Percentiles rank a stretch among this genome's conserved stretches.
Evolutionary conservation across 1,140 invertebrate genomes (phyloP).

Genomic region (Aporrectodea caliginosa): DNA sequence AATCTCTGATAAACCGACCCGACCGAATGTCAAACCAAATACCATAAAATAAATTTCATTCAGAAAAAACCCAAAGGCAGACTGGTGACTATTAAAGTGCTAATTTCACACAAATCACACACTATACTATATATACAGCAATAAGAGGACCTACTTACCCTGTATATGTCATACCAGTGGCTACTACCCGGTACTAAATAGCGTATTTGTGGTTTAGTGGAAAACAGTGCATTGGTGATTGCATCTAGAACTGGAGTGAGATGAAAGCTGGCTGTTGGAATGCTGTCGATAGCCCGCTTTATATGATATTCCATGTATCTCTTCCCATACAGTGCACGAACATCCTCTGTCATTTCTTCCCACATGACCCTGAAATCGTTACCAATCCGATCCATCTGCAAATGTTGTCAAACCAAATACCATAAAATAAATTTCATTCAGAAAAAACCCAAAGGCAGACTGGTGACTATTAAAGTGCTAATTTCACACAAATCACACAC

Average conservation of each 20-base stretch:
- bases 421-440: not conserved
- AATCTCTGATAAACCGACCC: not conserved
- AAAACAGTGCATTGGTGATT: constrained; percentile 38
- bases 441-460: not conserved
- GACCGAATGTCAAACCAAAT: not conserved
- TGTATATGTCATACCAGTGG: constrained; percentile 37
- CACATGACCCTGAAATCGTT: constrained; percentile 30
- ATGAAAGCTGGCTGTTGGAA: constrained; percentile 28
- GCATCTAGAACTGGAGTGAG: constrained; percentile 40
- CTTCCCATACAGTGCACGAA: constrained; percentile 38
- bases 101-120: not conserved
- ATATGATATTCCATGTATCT: constrained; percentile 38
- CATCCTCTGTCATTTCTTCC: constrained; percentile 34
- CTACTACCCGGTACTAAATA: constrained; percentile 43
- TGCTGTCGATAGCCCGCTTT: constrained; percentile 18
- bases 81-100: too few relatives aligned
- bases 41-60: not conserved
- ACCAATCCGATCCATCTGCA: not conserved
- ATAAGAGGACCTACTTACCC: constrained; percentile 35
- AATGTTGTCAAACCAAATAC: not conserved
- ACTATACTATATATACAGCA: not conserved
- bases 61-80: not conserved
- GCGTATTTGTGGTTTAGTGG: constrained; percentile 31
- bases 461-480: too few relatives aligned
- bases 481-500: not conserved